These are phyloP conservation scores for Notolepis coatsorum DNA, from an alignment of 2,797 vertebrate species.

Conservation along the genomic window DNA sequence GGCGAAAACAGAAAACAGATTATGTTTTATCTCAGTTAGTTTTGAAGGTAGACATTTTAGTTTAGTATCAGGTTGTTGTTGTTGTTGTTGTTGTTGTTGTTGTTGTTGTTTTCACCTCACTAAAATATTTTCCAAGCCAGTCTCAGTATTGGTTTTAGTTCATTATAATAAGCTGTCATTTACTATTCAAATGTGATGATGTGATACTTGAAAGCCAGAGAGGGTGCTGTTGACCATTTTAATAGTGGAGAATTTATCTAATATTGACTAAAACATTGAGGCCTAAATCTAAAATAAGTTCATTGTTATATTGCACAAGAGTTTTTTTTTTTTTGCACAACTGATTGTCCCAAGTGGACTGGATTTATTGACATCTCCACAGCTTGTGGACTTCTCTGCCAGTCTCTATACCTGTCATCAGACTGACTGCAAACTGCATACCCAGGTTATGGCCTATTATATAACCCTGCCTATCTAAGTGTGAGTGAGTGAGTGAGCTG, in stretches of 20 bases:
- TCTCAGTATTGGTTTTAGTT: too few species aligned
- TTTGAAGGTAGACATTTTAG: too few species aligned
- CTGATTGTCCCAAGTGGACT: neutral
- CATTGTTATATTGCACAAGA: slow-evolving; percentile 45
- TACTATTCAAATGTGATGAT: neutral
- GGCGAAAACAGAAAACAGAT: too few species aligned
- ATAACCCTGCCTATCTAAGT: neutral
- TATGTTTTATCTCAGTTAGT: too few species aligned
- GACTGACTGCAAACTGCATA: too few species aligned
- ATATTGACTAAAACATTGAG: slow-evolving; percentile 10
- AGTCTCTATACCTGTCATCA: neutral
- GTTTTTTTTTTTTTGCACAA: neutral
- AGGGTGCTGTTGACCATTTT: slow-evolving; percentile 21
- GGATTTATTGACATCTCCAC: slow-evolving; percentile 15
- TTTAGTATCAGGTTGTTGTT: too few species aligned
- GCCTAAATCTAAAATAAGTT: slow-evolving; percentile 5
- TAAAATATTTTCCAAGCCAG: too few species aligned
- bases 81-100: too few species aligned
- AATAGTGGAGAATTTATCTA: slow-evolving; percentile 29
- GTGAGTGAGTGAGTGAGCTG: neutral
- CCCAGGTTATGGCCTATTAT: too few species aligned
- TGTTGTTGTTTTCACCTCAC: too few species aligned
- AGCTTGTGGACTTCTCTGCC: slow-evolving; percentile 23
- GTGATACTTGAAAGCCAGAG: neutral
- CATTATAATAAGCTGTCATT: too few species aligned